A percentile compares a stretch with the other conserved stretches of the same genome.
Evolutionary conservation across 2,797 vertebrate genomes (phyloP).

Genomic region (Eospalax fontanierii): DNA sequence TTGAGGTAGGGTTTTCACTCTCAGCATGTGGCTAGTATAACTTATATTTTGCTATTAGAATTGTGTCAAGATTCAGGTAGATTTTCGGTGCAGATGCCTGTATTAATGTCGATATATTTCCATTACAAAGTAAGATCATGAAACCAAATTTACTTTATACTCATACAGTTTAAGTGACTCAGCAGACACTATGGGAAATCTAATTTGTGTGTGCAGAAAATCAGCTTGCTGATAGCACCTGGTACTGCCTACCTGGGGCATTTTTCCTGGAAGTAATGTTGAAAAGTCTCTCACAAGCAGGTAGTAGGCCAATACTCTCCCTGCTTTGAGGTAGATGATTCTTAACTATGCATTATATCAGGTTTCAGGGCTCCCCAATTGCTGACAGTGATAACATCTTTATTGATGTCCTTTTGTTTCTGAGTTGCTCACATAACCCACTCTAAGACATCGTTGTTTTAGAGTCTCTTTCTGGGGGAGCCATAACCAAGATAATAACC

Average conservation of each 20-base stretch:
- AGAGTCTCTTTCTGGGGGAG: neutral
- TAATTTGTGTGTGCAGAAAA: neutral
- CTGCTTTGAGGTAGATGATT: neutral
- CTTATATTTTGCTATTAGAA: neutral
- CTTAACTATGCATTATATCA: no score
- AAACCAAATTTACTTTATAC: neutral
- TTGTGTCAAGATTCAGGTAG: slow-evolving; percentile 15
- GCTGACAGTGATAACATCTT: neutral
- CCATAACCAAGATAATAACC: neutral
- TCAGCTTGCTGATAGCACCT: neutral
- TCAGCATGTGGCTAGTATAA: neutral
- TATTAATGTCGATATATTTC: neutral
- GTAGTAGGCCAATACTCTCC: neutral
- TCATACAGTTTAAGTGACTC: neutral
- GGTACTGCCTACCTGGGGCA: neutral
- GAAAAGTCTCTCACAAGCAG: neutral
- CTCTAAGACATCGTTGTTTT: neutral
- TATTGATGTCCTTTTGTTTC: neutral
- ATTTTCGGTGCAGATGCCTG: neutral
- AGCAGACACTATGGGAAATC: neutral
- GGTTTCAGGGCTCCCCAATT: neutral
- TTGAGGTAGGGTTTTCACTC: neutral
- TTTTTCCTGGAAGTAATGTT: neutral
- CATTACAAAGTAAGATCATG: neutral
- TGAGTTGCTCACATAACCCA: neutral